These are phyloP conservation scores for Hippoglossus stenolepis DNA, from an alignment of 2,113 vertebrate species.

Conservation along the genomic window DNA sequence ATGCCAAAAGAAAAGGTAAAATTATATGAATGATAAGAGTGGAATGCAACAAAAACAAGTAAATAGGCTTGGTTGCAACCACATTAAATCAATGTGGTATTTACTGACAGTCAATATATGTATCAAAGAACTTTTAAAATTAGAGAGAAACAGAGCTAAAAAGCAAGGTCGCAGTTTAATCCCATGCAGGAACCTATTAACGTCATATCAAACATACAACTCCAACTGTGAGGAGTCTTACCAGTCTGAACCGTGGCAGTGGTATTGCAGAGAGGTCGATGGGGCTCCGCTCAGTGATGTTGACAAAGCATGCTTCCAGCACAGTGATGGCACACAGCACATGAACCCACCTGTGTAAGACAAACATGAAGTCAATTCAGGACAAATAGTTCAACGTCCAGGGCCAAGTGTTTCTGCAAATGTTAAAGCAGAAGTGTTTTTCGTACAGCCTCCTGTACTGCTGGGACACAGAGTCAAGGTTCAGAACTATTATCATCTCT, in stretches of 20 bases:
- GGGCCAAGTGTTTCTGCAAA: background rate
- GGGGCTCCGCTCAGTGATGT: constrained; percentile 91
- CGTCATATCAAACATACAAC: background rate
- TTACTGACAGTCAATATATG: too few species aligned
- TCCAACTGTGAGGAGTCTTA: constrained; percentile 53
- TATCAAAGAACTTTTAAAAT: too few species aligned
- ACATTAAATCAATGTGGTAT: too few species aligned
- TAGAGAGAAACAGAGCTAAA: too few species aligned
- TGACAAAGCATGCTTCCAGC: constrained; percentile 95
- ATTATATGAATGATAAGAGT: too few species aligned
- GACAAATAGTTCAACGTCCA: constrained; percentile 36
- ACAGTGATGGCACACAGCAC: constrained; percentile 97
- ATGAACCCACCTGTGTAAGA: constrained; percentile 91
- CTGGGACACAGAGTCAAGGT: too few species aligned
- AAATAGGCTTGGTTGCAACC: too few species aligned
- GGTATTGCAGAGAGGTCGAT: constrained; percentile 95
- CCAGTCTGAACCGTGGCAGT: constrained; percentile 93
- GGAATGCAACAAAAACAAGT: background rate
- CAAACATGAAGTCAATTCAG: constrained; percentile 36
- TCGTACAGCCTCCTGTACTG: too few species aligned
- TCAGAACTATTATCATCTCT: background rate
- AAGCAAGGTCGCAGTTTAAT: background rate
- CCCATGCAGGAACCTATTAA: too few species aligned
- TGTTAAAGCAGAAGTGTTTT: background rate
- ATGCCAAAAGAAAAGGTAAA: background rate